phyloP scores from a whole-genome alignment of 2,888 invertebrate species.

The Ophion ventricosus region DNA sequence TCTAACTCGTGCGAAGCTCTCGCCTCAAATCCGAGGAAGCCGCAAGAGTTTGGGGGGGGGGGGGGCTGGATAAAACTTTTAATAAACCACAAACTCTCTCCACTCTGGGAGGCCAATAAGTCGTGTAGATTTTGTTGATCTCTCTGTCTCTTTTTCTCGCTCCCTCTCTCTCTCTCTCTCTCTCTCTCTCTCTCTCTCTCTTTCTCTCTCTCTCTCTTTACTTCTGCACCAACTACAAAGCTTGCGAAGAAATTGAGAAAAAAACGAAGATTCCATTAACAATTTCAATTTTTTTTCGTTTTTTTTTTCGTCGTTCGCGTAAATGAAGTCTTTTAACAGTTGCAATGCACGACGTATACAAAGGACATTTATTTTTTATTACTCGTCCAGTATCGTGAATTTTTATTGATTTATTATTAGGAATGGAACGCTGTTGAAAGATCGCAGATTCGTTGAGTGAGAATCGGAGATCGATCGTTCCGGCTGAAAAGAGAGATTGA shows the following conservation, averaged over 20 bases:
- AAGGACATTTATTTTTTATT: too few species aligned
- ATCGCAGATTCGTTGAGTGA: not conserved
- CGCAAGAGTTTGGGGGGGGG: not conserved
- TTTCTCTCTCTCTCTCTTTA: too few species aligned
- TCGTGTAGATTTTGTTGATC: slow-evolving; percentile 40
- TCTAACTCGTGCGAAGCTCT: slow-evolving; percentile 40
- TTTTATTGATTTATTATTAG: too few species aligned
- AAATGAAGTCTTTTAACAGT: not conserved
- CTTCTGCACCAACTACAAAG: slow-evolving; percentile 5
- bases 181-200: not conserved
- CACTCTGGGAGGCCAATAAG: slow-evolving; percentile 45
- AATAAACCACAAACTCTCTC: slow-evolving; percentile 60
- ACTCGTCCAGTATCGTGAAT: too few species aligned
- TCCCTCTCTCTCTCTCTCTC: not conserved
- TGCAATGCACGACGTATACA: too few species aligned
- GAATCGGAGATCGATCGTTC: slow-evolving; percentile 8
- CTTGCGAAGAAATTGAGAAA: slow-evolving; percentile 17
- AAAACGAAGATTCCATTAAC: not conserved
- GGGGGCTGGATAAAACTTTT: slow-evolving; percentile 37
- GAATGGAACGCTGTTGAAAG: not conserved
- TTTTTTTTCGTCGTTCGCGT: not conserved
- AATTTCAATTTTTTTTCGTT: slow-evolving; percentile 7
- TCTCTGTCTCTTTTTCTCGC: not conserved
- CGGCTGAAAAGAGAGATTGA: not conserved
- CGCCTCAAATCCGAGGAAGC: slow-evolving; percentile 19